Base-by-base conservation (phyloP, 2,888 invertebrate genomes). In the Timema cristinae region DNA sequence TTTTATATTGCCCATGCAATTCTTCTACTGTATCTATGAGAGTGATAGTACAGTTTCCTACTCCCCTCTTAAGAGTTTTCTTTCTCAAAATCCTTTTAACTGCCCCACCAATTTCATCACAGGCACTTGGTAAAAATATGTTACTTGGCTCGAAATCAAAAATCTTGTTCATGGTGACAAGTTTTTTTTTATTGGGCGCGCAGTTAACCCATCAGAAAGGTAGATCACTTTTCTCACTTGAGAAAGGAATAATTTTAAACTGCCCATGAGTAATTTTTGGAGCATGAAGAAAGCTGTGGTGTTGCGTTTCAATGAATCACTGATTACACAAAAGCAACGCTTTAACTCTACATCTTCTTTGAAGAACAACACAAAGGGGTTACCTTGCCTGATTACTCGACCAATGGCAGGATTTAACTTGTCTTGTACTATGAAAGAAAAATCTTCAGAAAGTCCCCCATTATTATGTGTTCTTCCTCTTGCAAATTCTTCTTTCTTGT, bases 141-240 rank as follows among this genome's bases (percentile, higher is more conserved):
- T 48, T 16, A 63, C 48, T 63, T 10, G 32, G 63, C 63, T 63
- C 16, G 16, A 63, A 63, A 32, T 63, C 16, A 8, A 16, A 63
- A 63, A 63, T 63, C 63, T 15, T 63, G 47, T 63, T 63, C 63
- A 16, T 63, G 63, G 63, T 63, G 7, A 63, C 63, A 63, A 63
- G 63, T 7, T 63, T 63, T 48, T 63, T 63, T 10, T 2, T 63
- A 13, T 15, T 63, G 32, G 13, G 10, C 48, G 63, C 2, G 15
- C 16, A 11, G 63, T 10, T 32, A 16, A 15, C 7, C 63, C 63
- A 63, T n/a, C 63, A 63, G 16, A 63, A 63, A 63, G 32, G 59
- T 11, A 59, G 48, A 63, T 15, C 32, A 63, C 8, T 8, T 16
- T 63, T 63, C 16, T 63, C 63, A 63, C 7, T 63, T 63, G 63